Percentiles rank a stretch among this genome's conserved stretches.
These are phyloP conservation scores for Ephydatia muelleri DNA, from an alignment of 37 sponge, comb jelly and placozoan genomes.

Conservation along the genomic window DNA sequence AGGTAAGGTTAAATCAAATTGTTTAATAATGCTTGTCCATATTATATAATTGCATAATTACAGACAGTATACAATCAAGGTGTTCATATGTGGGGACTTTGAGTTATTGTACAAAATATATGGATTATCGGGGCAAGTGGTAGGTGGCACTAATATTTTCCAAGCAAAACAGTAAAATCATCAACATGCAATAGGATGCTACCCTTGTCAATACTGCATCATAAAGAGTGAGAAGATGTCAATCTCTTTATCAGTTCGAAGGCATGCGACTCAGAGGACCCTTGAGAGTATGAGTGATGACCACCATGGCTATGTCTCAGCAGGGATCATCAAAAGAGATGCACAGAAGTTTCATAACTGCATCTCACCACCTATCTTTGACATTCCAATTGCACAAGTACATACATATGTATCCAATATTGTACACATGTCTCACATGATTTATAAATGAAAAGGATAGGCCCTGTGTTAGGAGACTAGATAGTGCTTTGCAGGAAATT, in stretches of 20 bases:
- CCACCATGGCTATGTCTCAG: background rate
- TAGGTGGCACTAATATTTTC: background rate
- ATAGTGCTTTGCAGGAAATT: no score
- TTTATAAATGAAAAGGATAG: no score
- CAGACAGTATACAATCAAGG: background rate
- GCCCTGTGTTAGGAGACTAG: no score
- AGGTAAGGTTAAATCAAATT: background rate
- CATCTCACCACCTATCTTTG: no score
- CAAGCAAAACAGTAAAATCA: background rate
- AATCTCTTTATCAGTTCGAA: background rate
- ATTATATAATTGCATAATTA: background rate
- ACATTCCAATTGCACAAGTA: no score
- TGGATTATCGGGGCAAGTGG: background rate
- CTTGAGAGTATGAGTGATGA: background rate
- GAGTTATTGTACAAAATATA: background rate
- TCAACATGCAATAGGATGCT: background rate
- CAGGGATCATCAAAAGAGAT: background rate
- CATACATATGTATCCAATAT: no score
- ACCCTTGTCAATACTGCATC: background rate
- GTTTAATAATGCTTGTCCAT: background rate
- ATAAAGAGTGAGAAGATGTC: background rate
- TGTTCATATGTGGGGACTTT: background rate
- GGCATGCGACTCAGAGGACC: background rate
- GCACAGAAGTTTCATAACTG: background rate
- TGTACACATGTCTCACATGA: no score